Evolutionary conservation across 2,113 vertebrate genomes (phyloP).

Genomic region (Gymnarchus niloticus): DNA sequence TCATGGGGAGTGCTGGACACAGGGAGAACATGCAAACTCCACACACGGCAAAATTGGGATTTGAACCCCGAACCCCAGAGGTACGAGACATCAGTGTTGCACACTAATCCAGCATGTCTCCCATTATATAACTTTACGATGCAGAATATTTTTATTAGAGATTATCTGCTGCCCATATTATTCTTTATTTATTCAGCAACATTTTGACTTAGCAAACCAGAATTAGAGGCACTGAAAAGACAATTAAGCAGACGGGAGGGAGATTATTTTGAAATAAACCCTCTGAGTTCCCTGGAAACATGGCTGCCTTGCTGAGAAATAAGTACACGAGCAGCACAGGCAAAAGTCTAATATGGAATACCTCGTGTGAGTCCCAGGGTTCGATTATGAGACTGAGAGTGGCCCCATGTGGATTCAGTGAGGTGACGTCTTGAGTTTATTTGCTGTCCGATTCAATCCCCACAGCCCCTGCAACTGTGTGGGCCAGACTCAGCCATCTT

Average conservation of each 20-base stretch:
- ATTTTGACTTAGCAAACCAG: too few species aligned
- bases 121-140: too few species aligned
- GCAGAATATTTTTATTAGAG: too few species aligned
- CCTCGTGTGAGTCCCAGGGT: not conserved
- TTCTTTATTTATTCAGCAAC: too few species aligned
- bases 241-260: not conserved
- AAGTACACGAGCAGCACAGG: not conserved
- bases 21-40: too few species aligned
- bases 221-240: too few species aligned
- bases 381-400: not conserved
- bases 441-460: constrained; percentile 40
- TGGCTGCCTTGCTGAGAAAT: not conserved
- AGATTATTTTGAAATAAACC: not conserved
- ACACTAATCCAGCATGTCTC: too few species aligned
- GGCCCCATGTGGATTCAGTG: constrained; percentile 20
- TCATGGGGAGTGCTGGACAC: too few species aligned
- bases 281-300: not conserved
- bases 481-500: constrained; percentile 39
- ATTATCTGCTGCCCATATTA: too few species aligned
- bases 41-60: too few species aligned
- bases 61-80: too few species aligned
- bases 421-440: constrained; percentile 23
- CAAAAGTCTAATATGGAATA: not conserved
- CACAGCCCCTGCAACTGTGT: constrained; percentile 31
- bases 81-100: too few species aligned